These are phyloP conservation scores for Phortica magna DNA, from an alignment of 2,888 invertebrate species.

Conservation along the genomic window DNA sequence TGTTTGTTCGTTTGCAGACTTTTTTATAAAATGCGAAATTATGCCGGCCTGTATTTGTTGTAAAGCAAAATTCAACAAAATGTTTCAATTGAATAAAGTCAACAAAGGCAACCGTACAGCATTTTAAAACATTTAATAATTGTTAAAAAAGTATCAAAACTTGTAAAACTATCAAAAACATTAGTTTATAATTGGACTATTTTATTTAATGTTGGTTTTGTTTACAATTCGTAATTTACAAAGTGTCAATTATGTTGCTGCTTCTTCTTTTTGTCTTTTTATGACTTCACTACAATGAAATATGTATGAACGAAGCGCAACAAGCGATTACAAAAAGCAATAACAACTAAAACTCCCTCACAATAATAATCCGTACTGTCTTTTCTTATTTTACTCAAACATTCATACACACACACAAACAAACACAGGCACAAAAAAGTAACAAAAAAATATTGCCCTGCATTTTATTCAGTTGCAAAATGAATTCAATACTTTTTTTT, in stretches of 20 bases:
- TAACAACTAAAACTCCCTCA: constrained; percentile 3
- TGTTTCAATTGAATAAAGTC: no score
- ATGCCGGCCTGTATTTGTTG: no score
- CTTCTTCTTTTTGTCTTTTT: constrained; percentile 23
- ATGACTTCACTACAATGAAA: neutral
- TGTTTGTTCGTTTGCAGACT: constrained; percentile 1
- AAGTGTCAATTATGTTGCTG: neutral
- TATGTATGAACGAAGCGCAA: constrained; percentile 14
- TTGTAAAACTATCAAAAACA: no score
- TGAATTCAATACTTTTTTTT: neutral
- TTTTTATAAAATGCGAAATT: constrained; percentile 33
- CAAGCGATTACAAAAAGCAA: constrained; percentile 13
- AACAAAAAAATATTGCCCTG: constrained; percentile 17
- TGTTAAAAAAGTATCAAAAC: no score
- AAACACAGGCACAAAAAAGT: neutral
- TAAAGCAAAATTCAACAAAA: no score
- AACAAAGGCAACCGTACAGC: no score
- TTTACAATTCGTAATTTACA: no score
- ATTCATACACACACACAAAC: neutral
- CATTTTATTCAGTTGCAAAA: constrained; percentile 18
- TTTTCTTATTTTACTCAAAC: neutral
- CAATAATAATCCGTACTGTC: neutral
- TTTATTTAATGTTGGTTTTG: no score
- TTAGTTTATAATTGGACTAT: no score
- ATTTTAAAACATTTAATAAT: no score